phyloP scores from a whole-genome alignment of 2,113 vertebrate species.

The Eublepharis macularius region DNA sequence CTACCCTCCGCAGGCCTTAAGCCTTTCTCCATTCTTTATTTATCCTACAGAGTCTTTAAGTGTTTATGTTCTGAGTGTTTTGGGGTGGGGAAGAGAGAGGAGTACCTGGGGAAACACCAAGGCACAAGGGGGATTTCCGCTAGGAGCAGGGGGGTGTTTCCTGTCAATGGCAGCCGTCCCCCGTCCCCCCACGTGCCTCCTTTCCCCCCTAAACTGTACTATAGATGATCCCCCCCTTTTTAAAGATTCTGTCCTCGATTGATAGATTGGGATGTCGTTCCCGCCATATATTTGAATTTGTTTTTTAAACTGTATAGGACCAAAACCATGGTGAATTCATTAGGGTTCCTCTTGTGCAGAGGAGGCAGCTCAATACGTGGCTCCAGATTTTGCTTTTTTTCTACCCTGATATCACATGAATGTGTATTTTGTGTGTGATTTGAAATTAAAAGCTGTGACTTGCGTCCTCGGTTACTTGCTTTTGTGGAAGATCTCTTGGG shows the following conservation, averaged over 20 bases:
- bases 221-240: not conserved
- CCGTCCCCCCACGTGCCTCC: not conserved
- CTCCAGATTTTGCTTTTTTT: not conserved
- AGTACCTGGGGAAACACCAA: not conserved
- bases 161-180: not conserved
- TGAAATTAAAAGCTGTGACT: constrained; percentile 31
- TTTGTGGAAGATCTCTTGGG: not conserved
- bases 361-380: not conserved
- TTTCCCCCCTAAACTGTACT: not conserved
- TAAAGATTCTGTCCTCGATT: not conserved
- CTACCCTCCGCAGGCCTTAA: not conserved
- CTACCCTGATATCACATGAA: constrained; percentile 7
- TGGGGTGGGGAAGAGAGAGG: not conserved
- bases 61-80: not conserved
- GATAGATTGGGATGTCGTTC: not conserved
- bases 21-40: constrained; percentile 2
- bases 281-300: not conserved
- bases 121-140: not conserved
- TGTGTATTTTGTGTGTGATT: constrained; percentile 7
- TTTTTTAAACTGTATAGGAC: constrained; percentile 13
- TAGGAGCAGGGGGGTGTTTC: not conserved
- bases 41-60: not conserved
- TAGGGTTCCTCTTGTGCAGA: not conserved
- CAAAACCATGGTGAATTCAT: constrained; percentile 12
- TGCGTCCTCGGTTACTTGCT: not conserved